A percentile compares a stretch with the other conserved stretches of the same genome.
Conservation (phyloP, 1,140 invertebrate species). For the Trichonephila clavipes region DNA sequence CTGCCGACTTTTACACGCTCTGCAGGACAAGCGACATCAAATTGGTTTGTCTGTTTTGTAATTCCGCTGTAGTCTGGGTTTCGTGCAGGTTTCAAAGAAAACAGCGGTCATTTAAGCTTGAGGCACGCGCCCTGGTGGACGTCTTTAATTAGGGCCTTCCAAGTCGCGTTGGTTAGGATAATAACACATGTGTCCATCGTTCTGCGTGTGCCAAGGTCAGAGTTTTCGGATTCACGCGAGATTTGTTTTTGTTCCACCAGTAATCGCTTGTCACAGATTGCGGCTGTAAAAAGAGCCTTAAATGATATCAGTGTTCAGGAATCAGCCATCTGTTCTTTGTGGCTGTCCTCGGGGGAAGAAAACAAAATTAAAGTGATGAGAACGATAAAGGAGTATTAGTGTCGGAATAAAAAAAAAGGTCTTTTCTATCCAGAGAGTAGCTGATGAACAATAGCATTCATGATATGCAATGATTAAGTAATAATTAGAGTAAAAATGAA, state of each 20-base stretch:
- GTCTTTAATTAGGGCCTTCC: constrained; percentile 9
- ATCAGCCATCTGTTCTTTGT: constrained; percentile 19
- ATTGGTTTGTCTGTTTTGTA: background rate
- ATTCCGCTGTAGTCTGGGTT: background rate
- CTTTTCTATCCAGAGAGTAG: background rate
- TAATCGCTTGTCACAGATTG: constrained; percentile 26
- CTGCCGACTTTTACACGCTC: constrained; percentile 40
- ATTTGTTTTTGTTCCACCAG: background rate
- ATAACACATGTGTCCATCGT: constrained; percentile 23
- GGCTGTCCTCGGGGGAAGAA: background rate
- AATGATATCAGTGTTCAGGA: constrained; percentile 11
- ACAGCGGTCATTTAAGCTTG: background rate
- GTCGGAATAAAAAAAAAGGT: background rate
- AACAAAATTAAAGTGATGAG: background rate
- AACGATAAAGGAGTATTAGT: background rate
- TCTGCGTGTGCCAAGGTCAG: constrained; percentile 42
- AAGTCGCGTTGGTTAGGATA: constrained; percentile 1
- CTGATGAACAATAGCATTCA: background rate
- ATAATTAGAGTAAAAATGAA: background rate
- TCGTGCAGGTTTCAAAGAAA: background rate
- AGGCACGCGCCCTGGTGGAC: background rate
- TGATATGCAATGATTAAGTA: background rate
- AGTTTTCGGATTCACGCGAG: constrained; percentile 37
- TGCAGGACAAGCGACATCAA: background rate
- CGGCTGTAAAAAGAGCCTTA: constrained; percentile 10